A percentile compares a stretch with the other conserved stretches of the same genome.
Evolutionary conservation across 2,888 invertebrate species (phyloP).

Genomic region (Drosophila seclusa): DNA sequence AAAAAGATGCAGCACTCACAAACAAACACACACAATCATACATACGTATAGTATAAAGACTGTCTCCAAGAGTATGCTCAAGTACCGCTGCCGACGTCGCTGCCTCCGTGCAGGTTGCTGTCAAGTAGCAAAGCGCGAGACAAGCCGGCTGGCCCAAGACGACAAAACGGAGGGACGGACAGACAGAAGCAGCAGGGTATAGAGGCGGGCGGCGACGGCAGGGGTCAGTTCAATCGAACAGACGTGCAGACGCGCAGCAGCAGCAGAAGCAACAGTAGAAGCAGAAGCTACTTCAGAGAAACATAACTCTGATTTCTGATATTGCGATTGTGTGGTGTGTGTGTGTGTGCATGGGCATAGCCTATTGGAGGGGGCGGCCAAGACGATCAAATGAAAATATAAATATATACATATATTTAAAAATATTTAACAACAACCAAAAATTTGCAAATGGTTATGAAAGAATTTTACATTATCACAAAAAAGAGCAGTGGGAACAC

Average conservation of each 20-base stretch:
- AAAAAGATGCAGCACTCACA: constrained; percentile 10
- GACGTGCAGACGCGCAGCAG: constrained; percentile 39
- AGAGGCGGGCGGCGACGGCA: neutral
- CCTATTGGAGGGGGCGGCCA: neutral
- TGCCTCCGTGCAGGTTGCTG: constrained; percentile 49
- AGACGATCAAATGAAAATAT: neutral
- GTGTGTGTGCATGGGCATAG: constrained; percentile 6
- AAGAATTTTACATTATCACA: neutral
- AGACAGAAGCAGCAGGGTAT: constrained; percentile 26
- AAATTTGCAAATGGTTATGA: neutral
- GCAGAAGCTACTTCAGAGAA: constrained; percentile 73
- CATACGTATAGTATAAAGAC: constrained; percentile 27
- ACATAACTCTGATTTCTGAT: constrained; percentile 66
- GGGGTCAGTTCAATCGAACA: constrained; percentile 25
- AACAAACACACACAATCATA: neutral
- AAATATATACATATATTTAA: neutral
- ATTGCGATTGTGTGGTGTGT: constrained; percentile 62
- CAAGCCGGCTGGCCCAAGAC: constrained; percentile 65
- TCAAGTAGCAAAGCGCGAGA: constrained; percentile 56
- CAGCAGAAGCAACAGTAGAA: constrained; percentile 25
- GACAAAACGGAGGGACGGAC: constrained; percentile 19
- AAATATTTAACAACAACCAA: neutral
- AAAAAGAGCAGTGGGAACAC: neutral
- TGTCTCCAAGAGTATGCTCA: constrained; percentile 67
- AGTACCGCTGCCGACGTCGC: constrained; percentile 49